These are phyloP conservation scores for Prorops nasuta DNA, from an alignment of 1,140 invertebrate species.

Conservation along the genomic window DNA sequence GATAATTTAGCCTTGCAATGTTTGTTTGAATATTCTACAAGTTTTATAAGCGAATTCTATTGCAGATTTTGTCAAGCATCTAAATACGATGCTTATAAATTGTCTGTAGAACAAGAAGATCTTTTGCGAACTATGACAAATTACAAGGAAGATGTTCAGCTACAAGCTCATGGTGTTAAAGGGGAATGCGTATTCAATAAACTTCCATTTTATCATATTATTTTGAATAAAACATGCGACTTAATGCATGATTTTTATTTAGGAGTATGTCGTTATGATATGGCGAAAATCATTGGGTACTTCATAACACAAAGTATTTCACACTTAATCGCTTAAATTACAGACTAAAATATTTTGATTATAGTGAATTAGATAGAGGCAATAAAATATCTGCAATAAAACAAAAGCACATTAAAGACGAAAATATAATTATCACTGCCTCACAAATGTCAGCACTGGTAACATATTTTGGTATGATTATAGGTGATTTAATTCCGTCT, in stretches of 20 bases:
- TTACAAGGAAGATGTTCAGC: conserved; percentile 16
- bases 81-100: conserved; percentile 15
- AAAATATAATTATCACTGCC: conserved; percentile 15
- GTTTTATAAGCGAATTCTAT: conserved; percentile 18
- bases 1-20: conserved; percentile 21
- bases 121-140: conserved; percentile 17
- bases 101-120: conserved; percentile 7
- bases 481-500: conserved; percentile 17
- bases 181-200: conserved; percentile 25
- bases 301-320: conserved; percentile 15
- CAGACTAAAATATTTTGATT: conserved; percentile 21
- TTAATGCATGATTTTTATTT: conserved; percentile 24
- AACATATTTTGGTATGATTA: conserved; percentile 25
- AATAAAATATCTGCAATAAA: conserved; percentile 12
- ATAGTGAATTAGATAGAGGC: conserved; percentile 8
- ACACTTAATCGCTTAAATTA: conserved; percentile 14
- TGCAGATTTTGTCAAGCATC: conserved; percentile 22
- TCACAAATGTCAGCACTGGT: conserved; percentile 25
- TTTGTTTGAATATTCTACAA: conserved; percentile 14
- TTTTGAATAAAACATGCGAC: conserved; percentile 14
- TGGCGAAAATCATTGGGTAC: conserved; percentile 18
- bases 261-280: conserved; percentile 20
- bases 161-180: conserved; percentile 15
- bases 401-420: conserved; percentile 14
- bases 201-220: conserved; percentile 20